Base-by-base conservation (phyloP, 92 coral and sea anemone species). In the Virgularia gustaviana region DNA sequence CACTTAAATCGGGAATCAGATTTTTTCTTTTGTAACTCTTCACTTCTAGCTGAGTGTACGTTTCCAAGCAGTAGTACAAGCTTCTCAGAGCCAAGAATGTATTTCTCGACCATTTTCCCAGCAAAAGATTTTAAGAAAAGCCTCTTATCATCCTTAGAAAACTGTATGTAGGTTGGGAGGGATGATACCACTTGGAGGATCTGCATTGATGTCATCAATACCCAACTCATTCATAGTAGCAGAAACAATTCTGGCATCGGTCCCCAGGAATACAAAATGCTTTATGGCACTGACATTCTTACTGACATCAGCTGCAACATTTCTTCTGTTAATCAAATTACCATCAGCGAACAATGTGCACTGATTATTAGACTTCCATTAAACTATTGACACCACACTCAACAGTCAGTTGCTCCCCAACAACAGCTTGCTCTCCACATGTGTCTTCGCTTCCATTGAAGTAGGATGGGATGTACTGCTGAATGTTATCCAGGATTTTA, bases 101-200 rank as follows among this genome's bases (percentile, higher is more conserved):
- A 74, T 11, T 28, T 74, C 45, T 45, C 64, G 0, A 74, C 60
- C 28, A 74, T 24, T 28, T 28, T 35, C 45, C 57, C 63, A 29
- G 85, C 39, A 22, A 83, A n/a, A 45, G 52, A 68, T 56, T 54
- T 66, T n/a, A 87, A 58, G 79, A 80, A 87, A 23, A 32, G 15
- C 81, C 73, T 68, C 74, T 84, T 84, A 22, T 68, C 84, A 23
- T 78, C 67, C 78, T 42, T 68, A 42, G 84, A n/a, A 38, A 2
- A 72, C 85, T 60, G 35, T 25, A 20, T 57, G n/a, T 57, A 57
- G 19, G 15, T 24, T 31, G 3, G 37, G 7, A 2, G 36, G 64
- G 28, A 57, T 27, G n/a, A 57, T 4, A 0, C 34, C 36, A 3
- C 6, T 4, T 57, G 5, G 9, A 57, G 64, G 64, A 18, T 57